Evolutionary conservation across 2,888 invertebrate genomes (phyloP).

Genomic region (Priocnemis perturbator): DNA sequence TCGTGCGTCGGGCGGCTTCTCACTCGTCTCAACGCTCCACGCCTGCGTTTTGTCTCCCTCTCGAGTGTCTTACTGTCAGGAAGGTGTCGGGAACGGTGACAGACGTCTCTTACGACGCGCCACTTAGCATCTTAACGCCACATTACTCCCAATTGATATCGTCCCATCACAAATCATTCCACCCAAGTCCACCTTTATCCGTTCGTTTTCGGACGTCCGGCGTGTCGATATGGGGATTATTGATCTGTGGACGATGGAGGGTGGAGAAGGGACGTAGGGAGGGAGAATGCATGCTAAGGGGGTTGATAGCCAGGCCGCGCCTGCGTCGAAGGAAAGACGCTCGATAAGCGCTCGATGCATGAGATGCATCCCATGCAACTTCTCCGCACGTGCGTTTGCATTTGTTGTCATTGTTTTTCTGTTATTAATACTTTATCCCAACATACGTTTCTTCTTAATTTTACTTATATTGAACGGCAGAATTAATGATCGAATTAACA

Average conservation of each 20-base stretch:
- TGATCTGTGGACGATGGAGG: conserved; percentile 53
- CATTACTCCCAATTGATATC: too few species aligned
- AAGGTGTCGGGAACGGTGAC: conserved; percentile 10
- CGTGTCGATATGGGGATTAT: conserved; percentile 52
- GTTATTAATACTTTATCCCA: too few species aligned
- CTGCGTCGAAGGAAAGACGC: conserved; percentile 51
- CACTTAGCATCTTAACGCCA: neutral
- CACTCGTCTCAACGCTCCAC: conserved; percentile 23
- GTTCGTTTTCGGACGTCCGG: conserved; percentile 12
- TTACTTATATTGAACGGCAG: too few species aligned
- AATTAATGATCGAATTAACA: too few species aligned
- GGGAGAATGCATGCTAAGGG: conserved; percentile 40
- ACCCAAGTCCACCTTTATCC: neutral
- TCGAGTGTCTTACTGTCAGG: conserved; percentile 27
- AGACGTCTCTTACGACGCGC: conserved; percentile 4
- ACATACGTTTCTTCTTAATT: too few species aligned
- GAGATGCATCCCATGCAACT: conserved; percentile 24
- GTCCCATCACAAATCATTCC: too few species aligned
- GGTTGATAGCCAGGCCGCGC: conserved; percentile 46
- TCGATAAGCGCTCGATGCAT: conserved; percentile 45
- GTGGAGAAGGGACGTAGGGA: conserved; percentile 28
- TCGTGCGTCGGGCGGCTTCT: conserved; percentile 27
- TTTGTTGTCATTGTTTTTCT: too few species aligned
- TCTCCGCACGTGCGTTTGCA: conserved; percentile 21
- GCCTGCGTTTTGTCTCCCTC: conserved; percentile 34